phyloP scores from a whole-genome alignment of 92 coral and sea anemone species.

The Epizoanthus rinbou region DNA sequence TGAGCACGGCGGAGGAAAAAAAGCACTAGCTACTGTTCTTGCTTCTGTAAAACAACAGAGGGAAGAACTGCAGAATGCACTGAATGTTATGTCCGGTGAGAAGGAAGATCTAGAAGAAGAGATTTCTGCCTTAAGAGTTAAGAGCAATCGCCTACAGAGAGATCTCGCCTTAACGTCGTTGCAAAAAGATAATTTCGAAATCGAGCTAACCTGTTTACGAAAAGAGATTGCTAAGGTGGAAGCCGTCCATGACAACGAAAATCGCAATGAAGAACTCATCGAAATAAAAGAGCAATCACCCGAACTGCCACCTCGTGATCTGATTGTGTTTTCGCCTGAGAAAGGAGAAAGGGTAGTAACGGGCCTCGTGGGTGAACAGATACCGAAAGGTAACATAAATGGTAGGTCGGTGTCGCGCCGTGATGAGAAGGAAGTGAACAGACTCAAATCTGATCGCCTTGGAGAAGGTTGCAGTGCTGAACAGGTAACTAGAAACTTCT shows the following conservation, averaged over 20 bases:
- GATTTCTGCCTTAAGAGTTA: constrained; percentile 46
- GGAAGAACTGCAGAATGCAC: constrained; percentile 78
- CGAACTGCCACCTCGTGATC: neutral
- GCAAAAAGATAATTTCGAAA: constrained; percentile 65
- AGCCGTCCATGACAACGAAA: neutral
- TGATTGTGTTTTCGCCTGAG: neutral
- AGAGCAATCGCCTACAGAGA: constrained; percentile 61
- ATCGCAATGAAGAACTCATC: neutral
- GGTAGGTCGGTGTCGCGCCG: neutral
- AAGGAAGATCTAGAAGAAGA: constrained; percentile 80
- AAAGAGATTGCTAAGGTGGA: neutral
- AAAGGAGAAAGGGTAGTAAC: neutral
- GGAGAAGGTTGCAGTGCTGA: neutral
- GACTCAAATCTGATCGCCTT: neutral
- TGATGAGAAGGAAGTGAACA: neutral
- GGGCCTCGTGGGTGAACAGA: neutral
- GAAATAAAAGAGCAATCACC: neutral
- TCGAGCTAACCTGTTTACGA: constrained; percentile 59
- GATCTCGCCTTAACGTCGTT: constrained; percentile 61
- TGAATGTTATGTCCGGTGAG: constrained; percentile 62
- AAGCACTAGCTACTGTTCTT: constrained; percentile 66
- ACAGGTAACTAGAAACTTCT: neutral
- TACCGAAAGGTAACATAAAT: neutral
- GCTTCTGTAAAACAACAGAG: constrained; percentile 86
- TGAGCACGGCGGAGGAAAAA: constrained; percentile 63